Evolutionary conservation across 2,888 invertebrate genomes (phyloP).

Genomic region (Elysia crispata): DNA sequence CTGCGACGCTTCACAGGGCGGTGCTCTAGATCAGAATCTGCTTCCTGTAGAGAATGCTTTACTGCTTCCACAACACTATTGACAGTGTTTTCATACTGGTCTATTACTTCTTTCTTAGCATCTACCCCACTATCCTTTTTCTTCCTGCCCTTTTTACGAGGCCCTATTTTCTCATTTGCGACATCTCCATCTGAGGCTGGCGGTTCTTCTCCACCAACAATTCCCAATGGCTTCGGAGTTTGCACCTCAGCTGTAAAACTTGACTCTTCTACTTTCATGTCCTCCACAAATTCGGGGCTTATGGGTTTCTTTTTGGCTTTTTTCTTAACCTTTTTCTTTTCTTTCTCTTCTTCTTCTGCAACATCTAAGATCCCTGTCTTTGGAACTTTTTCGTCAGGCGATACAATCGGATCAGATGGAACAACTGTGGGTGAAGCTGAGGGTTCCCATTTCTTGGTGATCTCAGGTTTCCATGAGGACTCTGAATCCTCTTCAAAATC

Average conservation of each 20-base stretch:
- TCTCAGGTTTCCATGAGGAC: constrained; percentile 51
- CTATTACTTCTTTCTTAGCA: constrained; percentile 44
- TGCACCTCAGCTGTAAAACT: not conserved
- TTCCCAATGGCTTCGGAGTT: not conserved
- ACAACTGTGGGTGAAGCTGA: constrained; percentile 27
- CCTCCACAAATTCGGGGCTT: constrained; percentile 13
- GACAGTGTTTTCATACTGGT: constrained; percentile 50
- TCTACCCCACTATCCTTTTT: constrained; percentile 36
- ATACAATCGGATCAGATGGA: constrained; percentile 21
- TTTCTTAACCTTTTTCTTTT: constrained; percentile 55
- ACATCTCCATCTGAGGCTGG: constrained; percentile 11
- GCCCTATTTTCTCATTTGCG: constrained; percentile 14
- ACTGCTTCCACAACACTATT: constrained; percentile 53
- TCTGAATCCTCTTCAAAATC: constrained; percentile 50
- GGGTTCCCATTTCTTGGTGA: constrained; percentile 54
- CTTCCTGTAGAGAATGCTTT: constrained; percentile 44
- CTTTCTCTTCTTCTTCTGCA: constrained; percentile 38
- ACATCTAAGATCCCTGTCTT: no score
- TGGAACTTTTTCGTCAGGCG: constrained; percentile 26
- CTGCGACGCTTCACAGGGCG: constrained; percentile 33
- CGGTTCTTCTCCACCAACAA: not conserved
- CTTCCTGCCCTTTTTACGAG: constrained; percentile 53
- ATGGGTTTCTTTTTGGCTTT: constrained; percentile 54
- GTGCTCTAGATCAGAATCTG: constrained; percentile 32
- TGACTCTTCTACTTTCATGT: not conserved